Evolutionary conservation across 1,140 invertebrate species (phyloP), one percentile per base, ranked within the genome.

Genomic region (Papilio polyxenes): DNA sequence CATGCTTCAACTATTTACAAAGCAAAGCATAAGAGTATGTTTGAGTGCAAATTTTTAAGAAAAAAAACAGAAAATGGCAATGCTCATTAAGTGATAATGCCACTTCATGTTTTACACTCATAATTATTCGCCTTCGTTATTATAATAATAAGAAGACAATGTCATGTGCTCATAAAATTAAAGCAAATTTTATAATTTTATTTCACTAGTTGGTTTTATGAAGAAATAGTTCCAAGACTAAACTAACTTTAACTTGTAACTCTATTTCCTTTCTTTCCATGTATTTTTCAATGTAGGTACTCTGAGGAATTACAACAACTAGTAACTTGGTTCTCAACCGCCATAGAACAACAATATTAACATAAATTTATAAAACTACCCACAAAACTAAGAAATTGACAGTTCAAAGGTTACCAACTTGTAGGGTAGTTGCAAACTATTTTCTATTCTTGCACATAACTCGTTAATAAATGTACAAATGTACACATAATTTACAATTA

Each of bases 71-170:
- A 20, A 75, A 87, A 89, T 92, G 92, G 92, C 92, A 93, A 92
- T 92, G 83, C 90, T 92, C 92, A 93, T 92, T 88, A 84, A 84
- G 84, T 69, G 75, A 86, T 82, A 83, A 88, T 88, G 89, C 87
- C 90, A 91, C 89, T 86, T 89, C 90, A 91, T 89, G 23, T 87
- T 83, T 89, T 87, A 87, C 11, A 40, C 62, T 31, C 20, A 23
- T 37, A 65, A 62, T 37, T 72, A 15, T 72, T 72, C 23, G 2
- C 4, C 15, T 37, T 37, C 4, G 13, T 37, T 37, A 62, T 37
- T 37, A 62, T 10, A 62, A 62, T n/a, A 88, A 81, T 84, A 80
- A 17, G 56, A 81, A 49, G 72, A 76, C 49, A 20, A 17, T 80
- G 15, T 75, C 31, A 17, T 40, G 23, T 15, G 65, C 37, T 75